Conservation (phyloP, 2,888 invertebrate species). For the Panopea generosa region DNA sequence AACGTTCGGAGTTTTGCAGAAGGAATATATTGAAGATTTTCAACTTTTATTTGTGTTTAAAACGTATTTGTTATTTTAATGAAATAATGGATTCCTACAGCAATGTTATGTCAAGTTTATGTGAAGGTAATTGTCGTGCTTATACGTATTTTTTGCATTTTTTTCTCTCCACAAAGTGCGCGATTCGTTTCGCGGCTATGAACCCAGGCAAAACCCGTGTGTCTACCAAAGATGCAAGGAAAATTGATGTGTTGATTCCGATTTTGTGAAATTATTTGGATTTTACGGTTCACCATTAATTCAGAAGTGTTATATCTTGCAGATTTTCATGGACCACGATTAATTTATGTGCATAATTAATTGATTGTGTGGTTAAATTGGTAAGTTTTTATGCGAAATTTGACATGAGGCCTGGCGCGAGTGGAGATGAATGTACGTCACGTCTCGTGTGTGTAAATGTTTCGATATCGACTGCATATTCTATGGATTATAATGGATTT, state of each 20-base stretch:
- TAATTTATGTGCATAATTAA: slow-evolving; percentile 27
- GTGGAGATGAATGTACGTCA: slow-evolving; percentile 23
- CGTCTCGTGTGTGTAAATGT: slow-evolving; percentile 19
- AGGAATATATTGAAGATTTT: background rate
- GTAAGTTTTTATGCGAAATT: background rate
- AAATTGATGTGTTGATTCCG: background rate
- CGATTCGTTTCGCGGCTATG: slow-evolving; percentile 17
- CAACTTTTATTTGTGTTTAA: too few species aligned
- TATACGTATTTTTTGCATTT: background rate
- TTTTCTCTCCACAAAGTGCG: slow-evolving; percentile 18
- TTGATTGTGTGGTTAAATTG: background rate
- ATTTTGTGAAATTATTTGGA: background rate
- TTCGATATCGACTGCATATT: background rate
- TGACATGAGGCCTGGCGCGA: slow-evolving; percentile 3
- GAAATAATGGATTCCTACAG: background rate
- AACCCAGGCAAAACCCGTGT: background rate
- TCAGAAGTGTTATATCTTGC: too few species aligned
- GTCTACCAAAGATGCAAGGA: slow-evolving; percentile 3
- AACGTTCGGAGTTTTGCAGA: slow-evolving; percentile 2
- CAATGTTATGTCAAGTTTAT: slow-evolving; percentile 7
- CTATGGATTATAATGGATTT: background rate
- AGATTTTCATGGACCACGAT: too few species aligned
- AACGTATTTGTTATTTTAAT: too few species aligned
- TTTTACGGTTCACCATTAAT: background rate
- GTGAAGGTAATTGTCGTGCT: slow-evolving; percentile 6